Evolutionary conservation across 2,113 vertebrate species (phyloP).

Genomic region (Esox niger): DNA sequence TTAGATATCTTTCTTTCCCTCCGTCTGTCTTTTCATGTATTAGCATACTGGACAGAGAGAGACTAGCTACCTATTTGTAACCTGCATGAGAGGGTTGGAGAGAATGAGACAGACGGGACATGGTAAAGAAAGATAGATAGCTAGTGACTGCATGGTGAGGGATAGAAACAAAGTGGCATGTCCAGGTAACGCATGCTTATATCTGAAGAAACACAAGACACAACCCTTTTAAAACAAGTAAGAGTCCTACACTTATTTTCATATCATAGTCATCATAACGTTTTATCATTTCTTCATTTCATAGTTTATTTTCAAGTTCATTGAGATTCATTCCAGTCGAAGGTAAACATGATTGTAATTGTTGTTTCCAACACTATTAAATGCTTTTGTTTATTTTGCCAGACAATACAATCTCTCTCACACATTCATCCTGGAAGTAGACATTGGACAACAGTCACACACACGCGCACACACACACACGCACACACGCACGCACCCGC

Average conservation of each 20-base stretch:
- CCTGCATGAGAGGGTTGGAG: conserved; percentile 1
- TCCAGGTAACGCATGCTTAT: not conserved
- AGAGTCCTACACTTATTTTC: conserved; percentile 73
- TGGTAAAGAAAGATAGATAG: conserved; percentile 9
- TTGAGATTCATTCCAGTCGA: conserved; percentile 79
- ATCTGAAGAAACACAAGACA: conserved; percentile 48
- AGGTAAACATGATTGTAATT: conserved; percentile 81
- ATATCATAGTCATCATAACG: conserved; percentile 72
- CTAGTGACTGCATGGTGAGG: not conserved
- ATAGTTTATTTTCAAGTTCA: conserved; percentile 78
- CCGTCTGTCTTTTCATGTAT: not conserved
- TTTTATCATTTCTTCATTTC: conserved; percentile 74
- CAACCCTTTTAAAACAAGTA: conserved; percentile 68
- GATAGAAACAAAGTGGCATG: conserved; percentile 11
- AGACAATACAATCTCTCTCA: conserved; percentile 57
- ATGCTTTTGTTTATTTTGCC: conserved; percentile 75
- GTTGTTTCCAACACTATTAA: conserved; percentile 79
- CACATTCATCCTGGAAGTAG: conserved; percentile 29
- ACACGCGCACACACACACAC: not conserved
- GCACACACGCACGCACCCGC: not conserved
- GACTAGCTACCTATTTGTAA: not conserved
- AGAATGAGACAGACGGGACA: conserved; percentile 17
- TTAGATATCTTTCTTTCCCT: not conserved
- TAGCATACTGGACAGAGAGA: conserved; percentile 3
- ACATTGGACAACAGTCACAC: conserved; percentile 22